phyloP scores from a whole-genome alignment of 2,888 invertebrate species.

The Lithophane ornitopus region DNA sequence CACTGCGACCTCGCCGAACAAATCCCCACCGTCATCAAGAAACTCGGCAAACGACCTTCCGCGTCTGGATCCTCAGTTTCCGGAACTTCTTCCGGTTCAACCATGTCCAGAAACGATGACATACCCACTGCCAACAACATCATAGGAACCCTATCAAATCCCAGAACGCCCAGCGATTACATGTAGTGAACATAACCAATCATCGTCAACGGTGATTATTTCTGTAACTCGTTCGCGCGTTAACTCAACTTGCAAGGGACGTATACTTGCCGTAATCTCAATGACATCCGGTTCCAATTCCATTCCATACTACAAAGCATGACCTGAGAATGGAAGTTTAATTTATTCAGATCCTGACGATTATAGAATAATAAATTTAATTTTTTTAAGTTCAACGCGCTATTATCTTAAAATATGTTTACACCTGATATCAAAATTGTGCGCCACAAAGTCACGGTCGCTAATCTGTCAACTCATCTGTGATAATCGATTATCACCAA shows the following conservation, averaged over 20 bases:
- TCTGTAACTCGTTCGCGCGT: constrained; percentile 46
- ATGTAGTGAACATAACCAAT: constrained; percentile 56
- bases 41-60: constrained; percentile 70
- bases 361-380: constrained; percentile 12
- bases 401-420: constrained; percentile 41
- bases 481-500: constrained; percentile 28
- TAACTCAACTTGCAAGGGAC: constrained; percentile 25
- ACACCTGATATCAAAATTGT: constrained; percentile 36
- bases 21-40: constrained; percentile 70
- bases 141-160: constrained; percentile 82
- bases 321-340: constrained; percentile 9
- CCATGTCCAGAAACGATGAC: constrained; percentile 73
- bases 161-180: constrained; percentile 69
- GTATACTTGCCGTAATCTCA: constrained; percentile 55
- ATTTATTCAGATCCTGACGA: constrained; percentile 40
- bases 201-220: constrained; percentile 49
- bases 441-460: constrained; percentile 44
- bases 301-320: constrained; percentile 22
- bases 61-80: constrained; percentile 53
- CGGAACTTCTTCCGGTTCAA: constrained; percentile 47
- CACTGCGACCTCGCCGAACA: constrained; percentile 68
- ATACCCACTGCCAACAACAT: constrained; percentile 84
- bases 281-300: constrained; percentile 36
- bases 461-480: constrained; percentile 34
- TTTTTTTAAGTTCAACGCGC: constrained; percentile 40